Conservation (phyloP, 92 coral and sea anemone species). For the Palythoa grandiflora region DNA sequence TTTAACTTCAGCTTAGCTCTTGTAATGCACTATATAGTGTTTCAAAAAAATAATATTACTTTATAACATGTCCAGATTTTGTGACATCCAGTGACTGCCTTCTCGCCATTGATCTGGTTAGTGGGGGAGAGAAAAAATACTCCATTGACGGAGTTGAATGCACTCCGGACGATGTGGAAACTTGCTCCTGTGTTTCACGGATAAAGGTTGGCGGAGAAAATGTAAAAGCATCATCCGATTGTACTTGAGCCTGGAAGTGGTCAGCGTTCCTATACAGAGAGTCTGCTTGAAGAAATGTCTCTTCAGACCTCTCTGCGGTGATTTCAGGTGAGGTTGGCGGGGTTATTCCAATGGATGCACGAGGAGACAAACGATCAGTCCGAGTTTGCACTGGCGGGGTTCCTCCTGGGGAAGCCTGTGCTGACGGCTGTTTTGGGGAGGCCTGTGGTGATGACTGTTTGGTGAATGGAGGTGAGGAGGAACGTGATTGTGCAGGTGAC, state of each 20-base stretch:
- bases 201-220: constrained; percentile 83
- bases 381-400: constrained; percentile 6
- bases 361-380: constrained; percentile 4
- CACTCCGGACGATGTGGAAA: constrained; percentile 4
- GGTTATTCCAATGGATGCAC: constrained; percentile 53
- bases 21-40: not conserved
- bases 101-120: constrained; percentile 86
- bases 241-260: not conserved
- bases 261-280: constrained; percentile 8
- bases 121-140: constrained; percentile 93
- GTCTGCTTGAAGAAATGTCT: not conserved
- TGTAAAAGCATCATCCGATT: constrained; percentile 50
- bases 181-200: constrained; percentile 53
- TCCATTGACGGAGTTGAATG: constrained; percentile 69
- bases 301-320: constrained; percentile 3
- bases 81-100: constrained; percentile 74
- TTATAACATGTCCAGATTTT: constrained; percentile 26
- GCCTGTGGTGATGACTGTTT: constrained; percentile 40
- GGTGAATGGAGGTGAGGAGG: constrained; percentile 17
- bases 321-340: constrained; percentile 72
- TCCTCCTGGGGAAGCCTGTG: not conserved
- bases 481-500: not conserved
- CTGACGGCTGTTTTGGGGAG: constrained; percentile 18
- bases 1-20: no score
- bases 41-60: not conserved